Conservation (phyloP, 2,797 vertebrate genomes). For the Phoeniculus purpureus region DNA sequence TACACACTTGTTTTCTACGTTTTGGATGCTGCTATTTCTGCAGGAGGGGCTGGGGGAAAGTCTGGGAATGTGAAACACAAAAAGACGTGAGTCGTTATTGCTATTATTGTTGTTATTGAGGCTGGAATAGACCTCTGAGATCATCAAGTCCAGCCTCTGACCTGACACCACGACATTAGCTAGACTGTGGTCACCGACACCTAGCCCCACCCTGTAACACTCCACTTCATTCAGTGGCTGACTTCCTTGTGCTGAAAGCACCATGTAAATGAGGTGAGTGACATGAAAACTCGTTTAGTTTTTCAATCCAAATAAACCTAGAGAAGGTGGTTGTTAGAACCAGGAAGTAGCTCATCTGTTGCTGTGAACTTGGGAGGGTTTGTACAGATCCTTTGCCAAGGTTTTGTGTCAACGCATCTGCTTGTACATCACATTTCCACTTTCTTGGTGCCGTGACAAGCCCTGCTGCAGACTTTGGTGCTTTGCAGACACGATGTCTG, state of each 20-base stretch:
- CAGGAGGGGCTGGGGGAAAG: neutral
- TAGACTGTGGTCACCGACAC: neutral
- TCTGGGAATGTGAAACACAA: neutral
- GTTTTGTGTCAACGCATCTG: neutral
- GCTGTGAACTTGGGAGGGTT: neutral
- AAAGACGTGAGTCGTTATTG: too few species aligned
- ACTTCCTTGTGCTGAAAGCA: neutral
- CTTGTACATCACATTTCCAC: rapidly evolving
- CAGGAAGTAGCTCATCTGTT: neutral
- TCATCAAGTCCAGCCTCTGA: neutral
- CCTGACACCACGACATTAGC: neutral
- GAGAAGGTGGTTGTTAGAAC: neutral
- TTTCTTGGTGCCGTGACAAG: neutral
- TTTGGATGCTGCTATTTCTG: neutral
- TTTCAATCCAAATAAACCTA: neutral
- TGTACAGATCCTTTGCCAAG: neutral
- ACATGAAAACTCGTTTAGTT: neutral
- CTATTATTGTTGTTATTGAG: too few species aligned
- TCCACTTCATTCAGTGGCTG: neutral
- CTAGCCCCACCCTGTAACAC: neutral
- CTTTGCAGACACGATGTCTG: neutral
- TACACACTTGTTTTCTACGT: neutral
- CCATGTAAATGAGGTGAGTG: neutral
- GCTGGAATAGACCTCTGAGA: too few species aligned
- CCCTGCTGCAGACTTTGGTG: neutral